Conservation (phyloP, 2,113 vertebrate species). For the Hiodon alosoides region DNA sequence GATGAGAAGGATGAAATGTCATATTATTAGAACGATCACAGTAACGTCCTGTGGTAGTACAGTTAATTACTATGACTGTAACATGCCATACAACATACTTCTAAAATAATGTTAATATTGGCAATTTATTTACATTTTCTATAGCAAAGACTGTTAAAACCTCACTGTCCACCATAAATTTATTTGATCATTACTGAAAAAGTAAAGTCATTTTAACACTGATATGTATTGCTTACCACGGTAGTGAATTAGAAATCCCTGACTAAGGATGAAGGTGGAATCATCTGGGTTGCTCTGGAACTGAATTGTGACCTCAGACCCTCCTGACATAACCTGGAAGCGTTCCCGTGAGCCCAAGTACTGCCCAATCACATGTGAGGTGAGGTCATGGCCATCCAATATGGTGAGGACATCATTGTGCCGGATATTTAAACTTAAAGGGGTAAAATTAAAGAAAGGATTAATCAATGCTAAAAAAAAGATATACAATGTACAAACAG, state of each 20-base stretch:
- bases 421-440: conserved; percentile 78
- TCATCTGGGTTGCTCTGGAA: conserved; percentile 82
- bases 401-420: conserved; percentile 79
- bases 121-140: too few relatives aligned
- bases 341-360: conserved; percentile 77
- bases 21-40: neutral
- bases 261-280: conserved; percentile 75
- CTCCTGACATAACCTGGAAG: conserved; percentile 77
- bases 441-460: conserved; percentile 11
- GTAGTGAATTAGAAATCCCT: conserved; percentile 85
- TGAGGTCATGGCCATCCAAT: conserved; percentile 78
- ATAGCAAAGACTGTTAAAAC: too few relatives aligned
- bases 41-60: neutral
- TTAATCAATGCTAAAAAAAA: conserved; percentile 3
- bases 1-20: neutral
- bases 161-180: too few relatives aligned
- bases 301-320: conserved; percentile 82
- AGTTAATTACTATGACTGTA: too few relatives aligned
- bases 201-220: neutral
- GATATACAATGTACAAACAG: neutral
- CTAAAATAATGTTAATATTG: neutral
- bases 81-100: neutral
- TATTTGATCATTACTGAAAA: neutral
- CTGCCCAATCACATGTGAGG: conserved; percentile 79
- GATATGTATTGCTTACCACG: conserved; percentile 55